phyloP scores from a whole-genome alignment of 2,888 invertebrate genomes.

The Andrena haemorrhoa region DNA sequence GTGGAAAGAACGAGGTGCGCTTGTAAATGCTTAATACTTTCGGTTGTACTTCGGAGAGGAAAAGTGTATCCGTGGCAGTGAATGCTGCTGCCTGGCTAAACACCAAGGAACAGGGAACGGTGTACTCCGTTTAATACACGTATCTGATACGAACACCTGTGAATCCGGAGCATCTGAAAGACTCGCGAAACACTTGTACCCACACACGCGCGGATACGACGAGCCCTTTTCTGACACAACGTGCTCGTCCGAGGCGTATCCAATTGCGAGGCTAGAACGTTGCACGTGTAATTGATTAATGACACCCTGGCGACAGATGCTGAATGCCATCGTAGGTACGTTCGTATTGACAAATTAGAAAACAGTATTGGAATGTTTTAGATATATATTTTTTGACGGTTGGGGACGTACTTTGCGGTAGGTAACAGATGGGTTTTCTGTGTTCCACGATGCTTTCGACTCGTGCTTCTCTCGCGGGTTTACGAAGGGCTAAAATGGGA shows the following conservation, averaged over 20 bases:
- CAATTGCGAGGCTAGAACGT: slow-evolving; percentile 18
- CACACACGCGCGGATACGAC: background rate
- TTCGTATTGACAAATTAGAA: slow-evolving; percentile 44
- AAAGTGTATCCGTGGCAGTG: slow-evolving; percentile 53
- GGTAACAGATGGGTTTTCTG: slow-evolving; percentile 21
- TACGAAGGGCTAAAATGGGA: background rate
- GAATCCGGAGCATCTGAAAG: slow-evolving; percentile 34
- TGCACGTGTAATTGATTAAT: slow-evolving; percentile 48
- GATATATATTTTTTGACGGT: background rate
- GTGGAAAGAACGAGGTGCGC: slow-evolving; percentile 1
- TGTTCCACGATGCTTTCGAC: slow-evolving; percentile 17
- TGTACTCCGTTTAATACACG: slow-evolving; percentile 10
- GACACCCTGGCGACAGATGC: slow-evolving; percentile 33
- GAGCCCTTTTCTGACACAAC: slow-evolving; percentile 9
- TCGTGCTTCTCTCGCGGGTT: background rate
- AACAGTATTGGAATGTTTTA: slow-evolving; percentile 23
- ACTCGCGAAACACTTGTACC: slow-evolving; percentile 11
- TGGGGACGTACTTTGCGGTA: background rate
- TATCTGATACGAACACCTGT: slow-evolving; percentile 57
- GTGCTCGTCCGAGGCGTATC: background rate
- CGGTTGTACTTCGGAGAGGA: background rate
- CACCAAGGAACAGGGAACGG: background rate
- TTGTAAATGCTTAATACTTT: background rate
- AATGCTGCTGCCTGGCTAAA: slow-evolving; percentile 11
- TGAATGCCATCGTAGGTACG: slow-evolving; percentile 51